These are phyloP conservation scores for Piezodorus guildinii DNA, from an alignment of 1,140 invertebrate genomes.

Conservation along the genomic window DNA sequence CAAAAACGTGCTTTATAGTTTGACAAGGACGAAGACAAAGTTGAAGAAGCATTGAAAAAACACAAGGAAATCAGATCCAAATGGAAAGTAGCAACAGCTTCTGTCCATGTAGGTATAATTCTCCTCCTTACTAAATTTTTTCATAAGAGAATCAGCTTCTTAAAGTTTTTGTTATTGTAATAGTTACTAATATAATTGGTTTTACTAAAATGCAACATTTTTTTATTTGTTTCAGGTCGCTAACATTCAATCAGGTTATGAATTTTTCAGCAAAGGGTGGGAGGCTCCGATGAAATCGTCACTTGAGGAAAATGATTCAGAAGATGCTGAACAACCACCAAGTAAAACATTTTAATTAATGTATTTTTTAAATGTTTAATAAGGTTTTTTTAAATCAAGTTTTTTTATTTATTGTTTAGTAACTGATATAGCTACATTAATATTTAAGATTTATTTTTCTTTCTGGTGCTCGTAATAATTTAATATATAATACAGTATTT, in stretches of 20 bases:
- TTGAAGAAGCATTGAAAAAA: conserved; percentile 29
- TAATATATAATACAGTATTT: too few species aligned
- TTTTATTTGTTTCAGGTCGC: conserved; percentile 23
- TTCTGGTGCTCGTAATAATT: too few species aligned
- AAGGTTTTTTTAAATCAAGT: too few species aligned
- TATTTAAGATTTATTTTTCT: too few species aligned
- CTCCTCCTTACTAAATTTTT: background rate
- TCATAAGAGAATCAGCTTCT: background rate
- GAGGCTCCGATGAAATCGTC: conserved; percentile 18
- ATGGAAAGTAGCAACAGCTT: conserved; percentile 26
- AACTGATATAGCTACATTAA: too few species aligned
- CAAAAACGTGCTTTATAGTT: conserved; percentile 20
- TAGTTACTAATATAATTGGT: too few species aligned
- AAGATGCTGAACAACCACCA: too few species aligned
- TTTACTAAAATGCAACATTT: too few species aligned
- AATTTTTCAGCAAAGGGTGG: conserved; percentile 31
- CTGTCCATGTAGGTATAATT: conserved; percentile 21
- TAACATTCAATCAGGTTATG: conserved; percentile 25
- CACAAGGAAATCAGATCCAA: conserved; percentile 27
- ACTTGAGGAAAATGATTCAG: conserved; percentile 2
- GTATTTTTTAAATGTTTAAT: too few species aligned
- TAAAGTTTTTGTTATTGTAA: too few species aligned
- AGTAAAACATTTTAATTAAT: too few species aligned
- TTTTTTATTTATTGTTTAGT: too few species aligned
- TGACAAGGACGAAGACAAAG: conserved; percentile 29